These are phyloP conservation scores for Cataglyphis rosenhaueri DNA, from an alignment of 2,888 invertebrate genomes.

Conservation along the genomic window DNA sequence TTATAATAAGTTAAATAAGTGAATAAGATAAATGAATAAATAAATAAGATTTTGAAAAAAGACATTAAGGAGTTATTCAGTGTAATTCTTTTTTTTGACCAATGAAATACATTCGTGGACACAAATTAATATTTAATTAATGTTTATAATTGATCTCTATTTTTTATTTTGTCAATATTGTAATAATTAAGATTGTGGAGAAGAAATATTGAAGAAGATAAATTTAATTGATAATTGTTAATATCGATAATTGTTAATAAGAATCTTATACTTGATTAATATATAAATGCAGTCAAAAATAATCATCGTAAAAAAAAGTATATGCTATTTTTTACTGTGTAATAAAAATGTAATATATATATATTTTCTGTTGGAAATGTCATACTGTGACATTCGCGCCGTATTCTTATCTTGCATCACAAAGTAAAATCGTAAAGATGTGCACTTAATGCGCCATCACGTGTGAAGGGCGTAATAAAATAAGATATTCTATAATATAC, in stretches of 20 bases:
- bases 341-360: background rate
- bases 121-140: background rate
- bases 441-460: slow-evolving; percentile 8
- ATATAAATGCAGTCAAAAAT: background rate
- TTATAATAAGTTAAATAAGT: background rate
- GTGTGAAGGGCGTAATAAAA: background rate
- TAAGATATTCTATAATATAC: background rate
- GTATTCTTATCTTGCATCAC: background rate
- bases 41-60: background rate
- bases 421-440: slow-evolving; percentile 28
- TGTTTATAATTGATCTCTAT: too few relatives aligned
- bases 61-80: background rate
- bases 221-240: background rate
- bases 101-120: background rate
- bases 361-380: background rate
- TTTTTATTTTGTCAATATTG: background rate
- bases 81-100: background rate
- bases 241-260: background rate
- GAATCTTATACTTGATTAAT: background rate
- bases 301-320: background rate
- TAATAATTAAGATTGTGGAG: background rate
- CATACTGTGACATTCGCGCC: slow-evolving; percentile 17
- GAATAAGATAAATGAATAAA: too few relatives aligned
- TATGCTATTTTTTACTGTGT: background rate
- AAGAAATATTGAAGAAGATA: background rate